These are phyloP conservation scores for Enteromius trimaculatus DNA, from an alignment of 2,797 vertebrate species.

Conservation along the genomic window DNA sequence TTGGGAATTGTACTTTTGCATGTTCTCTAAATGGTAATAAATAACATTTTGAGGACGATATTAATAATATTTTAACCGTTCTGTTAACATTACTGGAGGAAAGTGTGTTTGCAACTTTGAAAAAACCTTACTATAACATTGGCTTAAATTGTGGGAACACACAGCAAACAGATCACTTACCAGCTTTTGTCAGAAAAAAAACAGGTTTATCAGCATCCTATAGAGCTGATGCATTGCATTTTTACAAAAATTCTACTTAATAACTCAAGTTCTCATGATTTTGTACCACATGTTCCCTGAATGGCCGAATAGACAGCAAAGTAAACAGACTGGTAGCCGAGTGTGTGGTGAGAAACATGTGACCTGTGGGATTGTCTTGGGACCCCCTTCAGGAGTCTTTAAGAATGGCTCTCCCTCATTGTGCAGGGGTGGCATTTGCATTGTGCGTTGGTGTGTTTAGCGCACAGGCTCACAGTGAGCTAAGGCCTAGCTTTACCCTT, in stretches of 20 bases:
- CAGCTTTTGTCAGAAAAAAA: slow-evolving; percentile 17
- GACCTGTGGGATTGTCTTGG: slow-evolving; percentile 31
- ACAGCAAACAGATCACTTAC: neutral
- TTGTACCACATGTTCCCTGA: neutral
- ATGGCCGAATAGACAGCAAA: neutral
- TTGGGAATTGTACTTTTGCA: neutral
- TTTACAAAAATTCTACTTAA: neutral
- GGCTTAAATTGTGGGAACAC: neutral
- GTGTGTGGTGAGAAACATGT: slow-evolving; percentile 28
- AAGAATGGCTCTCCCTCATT: slow-evolving; percentile 39
- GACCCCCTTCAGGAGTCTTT: slow-evolving; percentile 18
- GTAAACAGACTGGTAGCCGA: neutral
- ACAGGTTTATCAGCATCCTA: slow-evolving; percentile 33
- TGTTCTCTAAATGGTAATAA: neutral
- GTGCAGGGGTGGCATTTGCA: slow-evolving; percentile 26
- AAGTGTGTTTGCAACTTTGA: neutral
- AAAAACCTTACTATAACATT: neutral
- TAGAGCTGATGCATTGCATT: neutral
- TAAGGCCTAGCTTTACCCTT: slow-evolving; percentile 7
- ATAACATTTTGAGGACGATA: neutral
- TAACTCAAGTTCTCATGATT: slow-evolving; percentile 19
- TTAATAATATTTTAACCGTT: neutral
- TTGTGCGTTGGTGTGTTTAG: slow-evolving; percentile 25
- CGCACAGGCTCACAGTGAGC: slow-evolving; percentile 6
- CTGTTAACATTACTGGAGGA: neutral